Evolutionary conservation across 2,113 vertebrate species (phyloP).

Genomic region (Catagonus wagneri): DNA sequence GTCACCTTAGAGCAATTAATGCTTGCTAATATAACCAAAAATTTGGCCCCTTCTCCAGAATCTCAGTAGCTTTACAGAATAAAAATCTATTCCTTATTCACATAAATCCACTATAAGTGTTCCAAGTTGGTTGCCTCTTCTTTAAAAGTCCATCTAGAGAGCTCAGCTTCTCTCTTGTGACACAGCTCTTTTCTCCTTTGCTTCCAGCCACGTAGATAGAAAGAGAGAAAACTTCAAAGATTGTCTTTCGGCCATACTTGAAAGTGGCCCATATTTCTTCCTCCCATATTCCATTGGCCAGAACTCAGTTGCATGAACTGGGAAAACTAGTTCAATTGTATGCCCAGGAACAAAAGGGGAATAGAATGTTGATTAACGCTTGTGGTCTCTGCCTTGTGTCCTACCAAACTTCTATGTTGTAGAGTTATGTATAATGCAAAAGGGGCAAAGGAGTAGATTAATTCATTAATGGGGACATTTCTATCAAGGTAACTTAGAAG

Average conservation of each 20-base stretch:
- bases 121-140: background rate
- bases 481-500: background rate
- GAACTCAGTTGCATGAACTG: background rate
- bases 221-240: background rate
- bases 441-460: background rate
- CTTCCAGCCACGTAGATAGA: background rate
- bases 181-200: background rate
- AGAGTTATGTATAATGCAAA: background rate
- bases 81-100: background rate
- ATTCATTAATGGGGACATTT: background rate
- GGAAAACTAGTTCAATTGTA: background rate
- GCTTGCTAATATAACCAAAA: background rate
- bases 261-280: background rate
- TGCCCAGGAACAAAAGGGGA: background rate
- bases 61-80: background rate
- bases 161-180: background rate
- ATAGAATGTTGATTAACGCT: background rate
- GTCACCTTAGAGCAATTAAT: background rate
- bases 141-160: background rate
- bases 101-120: background rate
- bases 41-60: background rate
- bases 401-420: background rate
- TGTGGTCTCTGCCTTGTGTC: background rate
- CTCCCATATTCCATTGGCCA: background rate
- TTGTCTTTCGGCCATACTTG: background rate